Conservation (phyloP, 2,797 vertebrate species). For the Hyperoplus lanceolatus region DNA sequence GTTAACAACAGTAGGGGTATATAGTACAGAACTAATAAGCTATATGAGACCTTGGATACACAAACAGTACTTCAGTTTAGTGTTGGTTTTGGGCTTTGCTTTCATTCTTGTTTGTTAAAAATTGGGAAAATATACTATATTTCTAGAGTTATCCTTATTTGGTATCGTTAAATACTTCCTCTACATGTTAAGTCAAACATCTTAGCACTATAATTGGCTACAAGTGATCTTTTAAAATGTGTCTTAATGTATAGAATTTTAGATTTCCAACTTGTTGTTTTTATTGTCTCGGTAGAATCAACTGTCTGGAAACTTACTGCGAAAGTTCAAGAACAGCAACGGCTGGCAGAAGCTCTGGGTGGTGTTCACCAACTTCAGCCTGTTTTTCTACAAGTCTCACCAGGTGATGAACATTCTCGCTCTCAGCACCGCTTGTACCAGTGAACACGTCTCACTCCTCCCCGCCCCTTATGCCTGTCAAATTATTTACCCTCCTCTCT, state of each 20-base stretch:
- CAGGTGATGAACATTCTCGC: slow-evolving; percentile 85
- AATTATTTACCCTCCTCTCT: slow-evolving; percentile 39
- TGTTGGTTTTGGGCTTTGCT: slow-evolving; percentile 4
- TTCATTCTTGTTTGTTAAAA: not conserved
- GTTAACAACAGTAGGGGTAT: not conserved
- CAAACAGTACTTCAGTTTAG: not conserved
- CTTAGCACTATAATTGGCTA: not conserved
- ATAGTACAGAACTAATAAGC: not conserved
- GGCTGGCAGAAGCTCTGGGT: slow-evolving; percentile 99
- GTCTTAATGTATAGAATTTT: not conserved
- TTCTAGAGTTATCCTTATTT: not conserved
- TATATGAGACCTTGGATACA: not conserved
- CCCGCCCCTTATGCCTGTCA: not conserved
- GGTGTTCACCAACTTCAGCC: slow-evolving; percentile 98
- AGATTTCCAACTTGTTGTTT: slow-evolving; percentile 8
- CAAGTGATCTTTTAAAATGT: not conserved
- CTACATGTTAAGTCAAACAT: slow-evolving; percentile 1
- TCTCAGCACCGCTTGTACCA: slow-evolving; percentile 7
- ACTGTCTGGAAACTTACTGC: slow-evolving; percentile 95
- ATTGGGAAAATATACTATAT: not conserved
- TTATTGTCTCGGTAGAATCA: slow-evolving; percentile 89
- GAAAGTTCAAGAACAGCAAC: slow-evolving; percentile 99
- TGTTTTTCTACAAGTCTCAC: slow-evolving; percentile 99
- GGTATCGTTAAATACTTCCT: not conserved
- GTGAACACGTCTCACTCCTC: not conserved